These are phyloP conservation scores for Megalops cyprinoides DNA, from an alignment of 2,797 vertebrate genomes.

Conservation along the genomic window DNA sequence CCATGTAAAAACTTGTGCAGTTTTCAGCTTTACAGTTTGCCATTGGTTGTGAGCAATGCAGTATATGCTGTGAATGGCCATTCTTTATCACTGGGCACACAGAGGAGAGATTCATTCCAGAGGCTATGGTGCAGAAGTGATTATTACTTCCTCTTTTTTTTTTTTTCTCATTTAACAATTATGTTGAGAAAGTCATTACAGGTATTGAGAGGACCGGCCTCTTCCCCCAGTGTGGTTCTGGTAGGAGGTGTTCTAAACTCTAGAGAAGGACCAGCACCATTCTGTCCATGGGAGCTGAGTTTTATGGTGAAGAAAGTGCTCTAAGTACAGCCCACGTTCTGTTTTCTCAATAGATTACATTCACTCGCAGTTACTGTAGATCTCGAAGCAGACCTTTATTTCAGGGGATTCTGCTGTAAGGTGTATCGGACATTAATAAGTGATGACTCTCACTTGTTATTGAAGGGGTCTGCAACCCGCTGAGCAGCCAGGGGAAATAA, in stretches of 20 bases:
- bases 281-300: neutral
- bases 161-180: neutral
- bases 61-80: too few relatives aligned
- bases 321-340: neutral
- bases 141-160: too few relatives aligned
- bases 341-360: conserved; percentile 22
- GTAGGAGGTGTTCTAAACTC: neutral
- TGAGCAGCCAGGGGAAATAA: neutral
- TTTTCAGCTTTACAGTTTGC: too few relatives aligned
- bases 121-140: neutral
- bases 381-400: conserved; percentile 1
- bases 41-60: too few relatives aligned
- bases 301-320: neutral
- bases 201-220: neutral
- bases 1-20: too few relatives aligned
- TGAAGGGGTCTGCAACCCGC: neutral
- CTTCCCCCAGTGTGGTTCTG: neutral
- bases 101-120: too few relatives aligned
- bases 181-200: neutral
- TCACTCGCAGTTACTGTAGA: neutral
- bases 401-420: conserved; percentile 12
- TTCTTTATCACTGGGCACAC: too few relatives aligned
- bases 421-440: conserved; percentile 26
- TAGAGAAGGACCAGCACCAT: neutral
- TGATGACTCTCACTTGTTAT: conserved; percentile 11